These are phyloP conservation scores for Nomada fucata DNA, from an alignment of 2,888 invertebrate species.

Conservation along the genomic window DNA sequence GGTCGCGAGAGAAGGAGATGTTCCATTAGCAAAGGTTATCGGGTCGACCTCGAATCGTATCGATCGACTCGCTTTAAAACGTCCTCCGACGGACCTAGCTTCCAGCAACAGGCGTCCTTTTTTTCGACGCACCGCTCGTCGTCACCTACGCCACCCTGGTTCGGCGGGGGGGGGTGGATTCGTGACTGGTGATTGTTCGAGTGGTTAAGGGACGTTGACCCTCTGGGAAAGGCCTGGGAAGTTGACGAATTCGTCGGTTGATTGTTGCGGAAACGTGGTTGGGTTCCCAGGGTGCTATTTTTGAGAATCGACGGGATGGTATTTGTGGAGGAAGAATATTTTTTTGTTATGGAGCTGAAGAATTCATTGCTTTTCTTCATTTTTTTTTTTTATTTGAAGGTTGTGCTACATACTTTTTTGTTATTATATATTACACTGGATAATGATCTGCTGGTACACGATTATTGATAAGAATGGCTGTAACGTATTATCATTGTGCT, in stretches of 20 bases:
- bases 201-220: constrained; percentile 38
- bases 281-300: neutral
- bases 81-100: constrained; percentile 37
- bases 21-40: constrained; percentile 75
- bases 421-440: too few species aligned
- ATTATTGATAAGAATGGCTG: too few species aligned
- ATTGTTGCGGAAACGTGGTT: neutral
- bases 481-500: too few species aligned
- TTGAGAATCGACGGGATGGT: neutral
- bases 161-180: neutral
- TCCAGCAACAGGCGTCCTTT: constrained; percentile 55
- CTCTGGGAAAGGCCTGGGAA: neutral
- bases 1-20: neutral
- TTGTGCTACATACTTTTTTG: too few species aligned
- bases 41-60: constrained; percentile 74
- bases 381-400: too few species aligned
- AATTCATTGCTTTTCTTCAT: too few species aligned
- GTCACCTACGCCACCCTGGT: constrained; percentile 4
- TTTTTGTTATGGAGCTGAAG: neutral
- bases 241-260: neutral
- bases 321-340: neutral
- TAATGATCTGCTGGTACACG: too few species aligned
- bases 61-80: constrained; percentile 67
- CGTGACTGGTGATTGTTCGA: constrained; percentile 8
- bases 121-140: constrained; percentile 27